Percentiles rank a stretch among this genome's conserved stretches.
phyloP scores from a whole-genome alignment of 2,888 invertebrate species.

The Panzeria rudis region DNA sequence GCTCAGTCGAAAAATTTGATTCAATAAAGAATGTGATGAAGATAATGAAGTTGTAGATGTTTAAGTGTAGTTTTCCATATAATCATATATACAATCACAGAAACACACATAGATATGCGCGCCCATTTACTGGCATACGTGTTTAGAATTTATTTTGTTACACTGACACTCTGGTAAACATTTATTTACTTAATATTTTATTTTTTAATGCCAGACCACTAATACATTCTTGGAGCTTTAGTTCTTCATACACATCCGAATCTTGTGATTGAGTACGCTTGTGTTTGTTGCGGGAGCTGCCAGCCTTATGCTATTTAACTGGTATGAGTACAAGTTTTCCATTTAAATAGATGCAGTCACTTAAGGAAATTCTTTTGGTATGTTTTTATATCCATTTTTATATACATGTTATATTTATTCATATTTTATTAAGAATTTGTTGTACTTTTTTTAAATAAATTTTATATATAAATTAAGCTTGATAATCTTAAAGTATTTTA shows the following conservation, averaged over 20 bases:
- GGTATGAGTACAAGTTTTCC: neutral
- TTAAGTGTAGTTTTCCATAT: neutral
- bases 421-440: neutral
- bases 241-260: neutral
- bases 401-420: neutral
- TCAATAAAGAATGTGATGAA: slow-evolving; percentile 50
- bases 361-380: slow-evolving; percentile 29
- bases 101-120: neutral
- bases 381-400: neutral
- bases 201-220: neutral
- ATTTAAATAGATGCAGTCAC: slow-evolving; percentile 48
- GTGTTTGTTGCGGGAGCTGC: neutral
- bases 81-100: neutral
- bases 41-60: slow-evolving; percentile 21
- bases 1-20: slow-evolving; percentile 52
- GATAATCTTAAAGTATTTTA: neutral
- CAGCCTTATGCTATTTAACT: neutral
- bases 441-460: neutral
- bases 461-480: slow-evolving; percentile 4
- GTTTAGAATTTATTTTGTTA: slow-evolving; percentile 53
- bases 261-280: neutral
- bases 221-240: neutral
- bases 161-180: slow-evolving; percentile 46
- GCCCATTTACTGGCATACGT: neutral
- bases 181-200: slow-evolving; percentile 49